Conservation (phyloP, 1,140 invertebrate genomes). For the Drosophila funebris region DNA sequence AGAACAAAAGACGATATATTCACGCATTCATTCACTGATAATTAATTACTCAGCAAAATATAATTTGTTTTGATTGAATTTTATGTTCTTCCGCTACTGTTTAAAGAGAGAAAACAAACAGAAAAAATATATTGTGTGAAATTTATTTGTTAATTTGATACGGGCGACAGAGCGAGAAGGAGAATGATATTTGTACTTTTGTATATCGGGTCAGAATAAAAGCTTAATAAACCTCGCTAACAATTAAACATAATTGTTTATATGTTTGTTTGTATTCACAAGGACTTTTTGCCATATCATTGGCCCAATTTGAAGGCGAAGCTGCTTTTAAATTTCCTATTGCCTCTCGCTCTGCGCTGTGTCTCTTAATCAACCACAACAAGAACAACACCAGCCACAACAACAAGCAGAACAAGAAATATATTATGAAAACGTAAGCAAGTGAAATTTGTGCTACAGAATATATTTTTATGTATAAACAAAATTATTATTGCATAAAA, state of each 20-base stretch:
- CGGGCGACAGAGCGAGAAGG: not conserved
- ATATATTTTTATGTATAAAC: conserved; percentile 69
- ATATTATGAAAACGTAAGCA: conserved; percentile 3
- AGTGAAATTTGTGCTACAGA: conserved; percentile 51
- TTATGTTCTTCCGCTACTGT: not conserved
- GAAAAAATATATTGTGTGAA: not conserved
- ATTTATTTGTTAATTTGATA: conserved; percentile 6
- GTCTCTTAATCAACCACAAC: conserved; percentile 21
- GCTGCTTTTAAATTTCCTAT: not conserved
- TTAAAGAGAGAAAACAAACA: not conserved
- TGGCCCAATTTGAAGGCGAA: not conserved
- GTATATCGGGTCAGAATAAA: conserved; percentile 7
- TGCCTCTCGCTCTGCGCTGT: conserved; percentile 64
- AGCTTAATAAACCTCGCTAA: conserved; percentile 16
- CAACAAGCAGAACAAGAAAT: conserved; percentile 8
- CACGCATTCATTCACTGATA: conserved; percentile 4
- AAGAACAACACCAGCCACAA: conserved; percentile 33
- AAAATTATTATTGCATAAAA: conserved; percentile 51
- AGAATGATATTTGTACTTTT: conserved; percentile 25
- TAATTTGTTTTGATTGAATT: conserved; percentile 8
- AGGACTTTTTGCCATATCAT: conserved; percentile 16
- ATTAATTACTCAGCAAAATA: conserved; percentile 8
- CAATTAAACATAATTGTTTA: not conserved
- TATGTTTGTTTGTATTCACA: not conserved
- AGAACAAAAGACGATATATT: conserved; percentile 13